Evolutionary conservation across 2,113 vertebrate genomes (phyloP).

Genomic region (Aspiorhynchus laticeps): DNA sequence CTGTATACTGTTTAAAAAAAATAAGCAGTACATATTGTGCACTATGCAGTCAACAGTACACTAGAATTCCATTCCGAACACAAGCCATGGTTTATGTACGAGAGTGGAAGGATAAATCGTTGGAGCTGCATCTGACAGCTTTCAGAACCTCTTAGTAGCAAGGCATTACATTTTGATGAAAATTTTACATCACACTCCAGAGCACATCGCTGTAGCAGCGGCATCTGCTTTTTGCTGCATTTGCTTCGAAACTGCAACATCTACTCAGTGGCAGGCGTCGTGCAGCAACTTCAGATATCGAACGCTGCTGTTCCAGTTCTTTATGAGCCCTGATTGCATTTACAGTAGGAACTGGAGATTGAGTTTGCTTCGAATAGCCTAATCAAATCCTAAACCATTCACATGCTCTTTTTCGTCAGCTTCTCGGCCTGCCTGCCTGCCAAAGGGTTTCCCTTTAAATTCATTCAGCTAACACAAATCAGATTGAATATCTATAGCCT

Average conservation of each 20-base stretch:
- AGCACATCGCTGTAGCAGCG: neutral
- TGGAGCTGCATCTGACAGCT: conserved; percentile 17
- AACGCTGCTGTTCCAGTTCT: conserved; percentile 1
- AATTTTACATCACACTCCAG: conserved; percentile 13
- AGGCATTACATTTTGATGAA: neutral
- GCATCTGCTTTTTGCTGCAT: neutral
- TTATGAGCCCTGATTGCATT: conserved; percentile 44
- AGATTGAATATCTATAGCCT: conserved; percentile 28
- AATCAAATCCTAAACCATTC: conserved; percentile 48
- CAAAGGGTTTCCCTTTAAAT: conserved; percentile 18
- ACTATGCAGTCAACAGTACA: neutral
- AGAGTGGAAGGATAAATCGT: conserved; percentile 1
- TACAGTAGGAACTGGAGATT: conserved; percentile 49
- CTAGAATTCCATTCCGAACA: neutral
- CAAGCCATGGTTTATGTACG: conserved; percentile 14
- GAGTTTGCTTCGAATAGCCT: conserved; percentile 43
- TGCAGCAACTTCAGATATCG: neutral
- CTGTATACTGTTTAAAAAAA: neutral
- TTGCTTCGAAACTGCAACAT: conserved; percentile 3
- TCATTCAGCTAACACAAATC: conserved; percentile 33
- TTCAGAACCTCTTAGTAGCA: conserved; percentile 15
- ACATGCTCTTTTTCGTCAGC: neutral
- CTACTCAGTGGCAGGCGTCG: conserved; percentile 21
- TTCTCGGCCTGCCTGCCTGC: conserved; percentile 11
- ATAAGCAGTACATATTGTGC: neutral